Evolutionary conservation across 1,140 invertebrate genomes (phyloP).

Genomic region (Conus betulinus): DNA sequence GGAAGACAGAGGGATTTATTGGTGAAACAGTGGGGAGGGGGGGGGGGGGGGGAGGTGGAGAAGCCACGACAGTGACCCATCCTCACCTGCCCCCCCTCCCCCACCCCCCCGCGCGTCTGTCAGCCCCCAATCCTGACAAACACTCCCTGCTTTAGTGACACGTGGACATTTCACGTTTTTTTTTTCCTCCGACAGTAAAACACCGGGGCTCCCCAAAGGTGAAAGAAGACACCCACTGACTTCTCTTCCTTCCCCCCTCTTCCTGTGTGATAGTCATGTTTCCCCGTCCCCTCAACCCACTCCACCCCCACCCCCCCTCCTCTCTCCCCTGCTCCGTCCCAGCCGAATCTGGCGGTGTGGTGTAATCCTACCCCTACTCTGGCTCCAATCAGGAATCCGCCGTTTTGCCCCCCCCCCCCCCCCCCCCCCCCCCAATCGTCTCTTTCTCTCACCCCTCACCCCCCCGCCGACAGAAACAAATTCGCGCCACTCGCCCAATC

Average conservation of each 20-base stretch:
- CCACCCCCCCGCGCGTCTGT: too few relatives aligned
- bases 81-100: not conserved
- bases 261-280: too few relatives aligned
- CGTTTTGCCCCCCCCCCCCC: not conserved
- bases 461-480: not conserved
- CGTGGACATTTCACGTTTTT: not conserved
- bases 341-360: not conserved
- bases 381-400: not conserved
- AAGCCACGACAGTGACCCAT: too few relatives aligned
- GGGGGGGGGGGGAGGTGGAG: too few relatives aligned
- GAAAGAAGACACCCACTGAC: too few relatives aligned
- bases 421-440: not conserved
- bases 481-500: not conserved
- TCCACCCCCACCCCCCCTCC: too few relatives aligned
- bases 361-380: not conserved
- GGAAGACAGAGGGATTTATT: too few relatives aligned
- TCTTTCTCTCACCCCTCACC: not conserved
- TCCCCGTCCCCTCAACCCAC: too few relatives aligned
- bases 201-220: not conserved
- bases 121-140: not conserved
- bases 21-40: too few relatives aligned
- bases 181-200: not conserved
- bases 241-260: too few relatives aligned
- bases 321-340: too few relatives aligned
- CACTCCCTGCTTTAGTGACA: not conserved